Conservation (phyloP, 2,113 vertebrate genomes). For the Drymodes brunneopygia region DNA sequence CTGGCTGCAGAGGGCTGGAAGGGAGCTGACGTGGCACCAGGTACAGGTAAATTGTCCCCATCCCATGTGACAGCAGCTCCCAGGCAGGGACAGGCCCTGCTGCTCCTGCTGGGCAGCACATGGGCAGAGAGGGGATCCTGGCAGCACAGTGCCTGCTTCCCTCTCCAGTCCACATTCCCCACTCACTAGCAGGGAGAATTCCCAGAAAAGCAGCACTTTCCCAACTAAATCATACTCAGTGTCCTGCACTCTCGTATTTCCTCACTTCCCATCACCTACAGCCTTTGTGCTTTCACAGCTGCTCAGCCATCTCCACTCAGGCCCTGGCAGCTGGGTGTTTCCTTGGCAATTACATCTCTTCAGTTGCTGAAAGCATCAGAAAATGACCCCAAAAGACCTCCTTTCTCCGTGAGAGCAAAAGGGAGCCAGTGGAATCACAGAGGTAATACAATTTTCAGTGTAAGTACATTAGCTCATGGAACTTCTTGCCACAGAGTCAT, state of each 20-base stretch:
- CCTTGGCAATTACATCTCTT: neutral
- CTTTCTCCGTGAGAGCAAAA: neutral
- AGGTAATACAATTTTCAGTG: neutral
- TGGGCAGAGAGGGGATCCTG: neutral
- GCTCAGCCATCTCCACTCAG: neutral
- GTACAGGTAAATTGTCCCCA: neutral
- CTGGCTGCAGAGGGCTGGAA: neutral
- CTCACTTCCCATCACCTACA: neutral
- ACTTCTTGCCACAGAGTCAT: neutral
- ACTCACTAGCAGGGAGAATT: neutral
- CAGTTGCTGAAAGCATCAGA: conserved; percentile 5
- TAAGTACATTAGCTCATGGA: neutral
- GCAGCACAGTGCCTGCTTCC: accelerated
- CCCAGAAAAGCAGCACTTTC: neutral
- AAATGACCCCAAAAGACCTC: neutral
- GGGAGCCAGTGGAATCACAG: neutral
- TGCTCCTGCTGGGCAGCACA: neutral
- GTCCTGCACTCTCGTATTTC: neutral
- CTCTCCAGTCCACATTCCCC: neutral
- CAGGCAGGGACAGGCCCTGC: neutral
- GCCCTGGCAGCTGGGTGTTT: neutral
- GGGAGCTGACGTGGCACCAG: neutral
- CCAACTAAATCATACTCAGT: neutral
- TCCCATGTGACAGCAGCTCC: neutral
- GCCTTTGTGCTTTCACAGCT: neutral